Evolutionary conservation across 2,113 vertebrate species (phyloP).

Genomic region (Crotalus viridis): DNA sequence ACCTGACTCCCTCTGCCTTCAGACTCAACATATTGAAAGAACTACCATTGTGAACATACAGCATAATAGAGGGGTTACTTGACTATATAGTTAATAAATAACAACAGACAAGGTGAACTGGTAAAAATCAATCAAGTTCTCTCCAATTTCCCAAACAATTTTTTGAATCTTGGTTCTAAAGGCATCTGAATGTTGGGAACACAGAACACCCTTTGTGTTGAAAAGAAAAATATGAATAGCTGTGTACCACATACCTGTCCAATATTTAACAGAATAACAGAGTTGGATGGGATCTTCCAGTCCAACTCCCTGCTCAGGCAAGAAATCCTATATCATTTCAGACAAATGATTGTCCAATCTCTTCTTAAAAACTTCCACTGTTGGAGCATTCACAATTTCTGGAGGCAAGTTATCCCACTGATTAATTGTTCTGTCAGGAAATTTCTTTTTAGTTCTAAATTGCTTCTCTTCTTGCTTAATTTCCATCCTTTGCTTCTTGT

Average conservation of each 20-base stretch:
- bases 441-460: not conserved
- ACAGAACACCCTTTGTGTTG: not conserved
- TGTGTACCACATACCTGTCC: not conserved
- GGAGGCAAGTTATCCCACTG: not conserved
- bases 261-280: not conserved
- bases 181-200: not conserved
- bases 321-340: not conserved
- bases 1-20: not conserved
- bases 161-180: conserved; percentile 11
- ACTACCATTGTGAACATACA: not conserved
- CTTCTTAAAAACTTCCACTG: too few relatives aligned
- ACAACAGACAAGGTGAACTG: not conserved
- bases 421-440: not conserved
- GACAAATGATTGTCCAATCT: not conserved
- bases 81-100: conserved; percentile 11
- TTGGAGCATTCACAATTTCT: not conserved
- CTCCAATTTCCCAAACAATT: not conserved
- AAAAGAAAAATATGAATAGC: not conserved
- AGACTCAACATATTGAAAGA: not conserved
- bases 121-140: conserved; percentile 2
- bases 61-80: not conserved
- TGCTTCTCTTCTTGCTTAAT: not conserved
- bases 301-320: not conserved
- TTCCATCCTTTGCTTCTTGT: not conserved
- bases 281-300: not conserved